These are phyloP conservation scores for Eurystomus glaucurus DNA, from an alignment of 2,797 vertebrate species.

Conservation along the genomic window DNA sequence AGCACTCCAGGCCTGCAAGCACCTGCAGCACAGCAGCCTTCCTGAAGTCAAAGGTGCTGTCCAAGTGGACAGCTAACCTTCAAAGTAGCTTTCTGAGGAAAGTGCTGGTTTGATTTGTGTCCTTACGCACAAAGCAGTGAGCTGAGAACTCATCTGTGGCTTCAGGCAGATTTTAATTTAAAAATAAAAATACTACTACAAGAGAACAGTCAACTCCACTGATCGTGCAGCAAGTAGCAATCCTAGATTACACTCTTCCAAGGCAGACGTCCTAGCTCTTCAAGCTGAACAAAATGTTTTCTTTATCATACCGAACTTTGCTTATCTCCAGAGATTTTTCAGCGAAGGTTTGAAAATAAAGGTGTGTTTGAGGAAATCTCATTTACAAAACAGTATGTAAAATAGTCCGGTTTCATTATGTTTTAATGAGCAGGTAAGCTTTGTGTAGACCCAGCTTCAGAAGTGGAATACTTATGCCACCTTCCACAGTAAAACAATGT, in stretches of 20 bases:
- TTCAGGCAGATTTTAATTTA: conserved; percentile 48
- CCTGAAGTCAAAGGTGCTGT: background rate
- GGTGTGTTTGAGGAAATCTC: conserved; percentile 20
- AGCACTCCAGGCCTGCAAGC: background rate
- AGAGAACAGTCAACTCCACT: background rate
- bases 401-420: conserved; percentile 6
- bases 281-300: conserved; percentile 3
- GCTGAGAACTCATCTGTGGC: background rate
- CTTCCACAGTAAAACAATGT: conserved; percentile 48
- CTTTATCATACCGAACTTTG: background rate
- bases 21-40: background rate
- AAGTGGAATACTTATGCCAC: conserved; percentile 27
- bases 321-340: conserved; percentile 18
- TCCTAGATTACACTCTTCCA: background rate
- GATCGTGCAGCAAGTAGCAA: background rate
- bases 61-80: conserved; percentile 9
- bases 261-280: background rate
- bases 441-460: conserved; percentile 16
- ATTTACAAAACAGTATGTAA: conserved; percentile 50
- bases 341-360: conserved; percentile 55
- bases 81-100: background rate
- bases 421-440: conserved; percentile 12
- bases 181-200: conserved; percentile 7
- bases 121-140: background rate
- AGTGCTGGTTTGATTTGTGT: conserved; percentile 27